phyloP scores from a whole-genome alignment of 2,113 vertebrate species.

The Ivindomyrus marchei region DNA sequence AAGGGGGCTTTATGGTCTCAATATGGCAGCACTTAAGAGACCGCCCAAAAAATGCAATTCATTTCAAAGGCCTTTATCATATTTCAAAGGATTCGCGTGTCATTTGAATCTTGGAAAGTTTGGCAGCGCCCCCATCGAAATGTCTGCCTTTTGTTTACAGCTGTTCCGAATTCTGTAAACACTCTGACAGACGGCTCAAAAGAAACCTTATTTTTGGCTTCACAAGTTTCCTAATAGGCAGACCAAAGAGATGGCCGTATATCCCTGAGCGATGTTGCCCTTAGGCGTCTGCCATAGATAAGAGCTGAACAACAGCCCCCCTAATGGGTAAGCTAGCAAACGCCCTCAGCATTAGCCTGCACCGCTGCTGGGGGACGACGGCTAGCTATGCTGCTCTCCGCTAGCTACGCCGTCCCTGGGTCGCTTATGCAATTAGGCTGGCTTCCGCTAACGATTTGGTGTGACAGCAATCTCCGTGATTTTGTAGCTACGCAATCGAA shows the following conservation, averaged over 20 bases:
- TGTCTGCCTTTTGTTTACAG: conserved; percentile 30
- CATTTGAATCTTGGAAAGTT: conserved; percentile 22
- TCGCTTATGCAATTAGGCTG: not conserved
- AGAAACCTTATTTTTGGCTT: conserved; percentile 67
- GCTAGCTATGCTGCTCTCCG: not conserved
- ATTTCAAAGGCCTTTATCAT: conserved; percentile 26
- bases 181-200: conserved; percentile 47
- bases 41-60: conserved; percentile 16
- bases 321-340: conserved; percentile 67
- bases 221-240: conserved; percentile 79
- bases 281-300: conserved; percentile 75
- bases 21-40: conserved; percentile 16
- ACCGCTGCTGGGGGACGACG: not conserved
- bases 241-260: conserved; percentile 71
- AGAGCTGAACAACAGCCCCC: conserved; percentile 68
- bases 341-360: conserved; percentile 45
- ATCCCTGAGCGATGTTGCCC: conserved; percentile 72
- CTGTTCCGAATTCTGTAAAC: conserved; percentile 32
- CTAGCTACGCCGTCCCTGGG: not conserved
- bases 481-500: not conserved
- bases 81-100: conserved; percentile 30
- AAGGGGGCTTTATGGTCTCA: conserved; percentile 3
- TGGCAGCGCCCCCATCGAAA: conserved; percentile 20
- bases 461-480: not conserved
- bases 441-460: not conserved